Base-by-base conservation (phyloP, 2,888 invertebrate genomes). In the Acronicta leporina region DNA sequence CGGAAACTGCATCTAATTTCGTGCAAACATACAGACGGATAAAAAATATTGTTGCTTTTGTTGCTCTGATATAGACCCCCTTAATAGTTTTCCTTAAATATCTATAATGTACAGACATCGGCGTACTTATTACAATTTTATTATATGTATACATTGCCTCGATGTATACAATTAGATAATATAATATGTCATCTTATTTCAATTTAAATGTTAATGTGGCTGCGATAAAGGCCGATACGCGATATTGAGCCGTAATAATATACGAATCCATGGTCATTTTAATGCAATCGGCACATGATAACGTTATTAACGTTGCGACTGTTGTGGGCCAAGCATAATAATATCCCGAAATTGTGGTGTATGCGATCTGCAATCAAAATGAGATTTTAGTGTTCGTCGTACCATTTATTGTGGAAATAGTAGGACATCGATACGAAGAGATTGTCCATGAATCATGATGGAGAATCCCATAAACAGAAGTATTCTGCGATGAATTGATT, bases 121-220 rank as follows among this genome's bases (percentile, higher is more conserved):
- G 25, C 5, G 5, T 25, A 25, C 25, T 5, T 25, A 5, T 5
- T 5, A 25, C 25, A 7, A 27, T 7, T n/a, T 13, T 35, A 35
- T 5, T 0, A 4, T n/a, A 35, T 35, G 6, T 6, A 13, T 4
- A n/a, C 2, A 13, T 35, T 0, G 1, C 4, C 38, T 38, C 38
- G n/a, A n/a, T 38, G 38, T 38, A 35, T 1, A n/a, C 27, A 8
- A 25, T 20, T 8, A 13, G 11, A 14, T 50, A 46, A 47, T 49
- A 53, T 45, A 5, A 16, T 48, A 57, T 46, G 46, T 50, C 58
- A 38, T 65, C 30, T 43, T 33, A 52, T 58, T 50, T 27, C 33
- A 52, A 68, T 75, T 56, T 66, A 63, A 68, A 71, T 71, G 70
- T 20, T 62, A 74, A 77, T 66, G 35, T 15, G 27, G 41, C 46